Evolutionary conservation across 2,797 vertebrate genomes (phyloP).

Genomic region (Megalops cyprinoides): DNA sequence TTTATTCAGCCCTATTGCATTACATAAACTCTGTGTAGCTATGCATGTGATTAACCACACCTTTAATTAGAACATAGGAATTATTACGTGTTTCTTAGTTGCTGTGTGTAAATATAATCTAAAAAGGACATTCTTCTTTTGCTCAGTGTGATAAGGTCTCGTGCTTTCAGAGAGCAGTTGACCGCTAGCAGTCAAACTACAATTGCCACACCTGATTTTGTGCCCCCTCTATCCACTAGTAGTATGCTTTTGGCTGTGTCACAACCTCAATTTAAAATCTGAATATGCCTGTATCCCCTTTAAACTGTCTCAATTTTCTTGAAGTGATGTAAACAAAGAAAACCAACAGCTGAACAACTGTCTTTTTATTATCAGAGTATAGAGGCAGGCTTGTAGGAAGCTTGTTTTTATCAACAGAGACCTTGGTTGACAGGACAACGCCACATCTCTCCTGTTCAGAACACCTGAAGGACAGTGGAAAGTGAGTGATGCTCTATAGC

Average conservation of each 20-base stretch:
- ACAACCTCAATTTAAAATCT: too few species aligned
- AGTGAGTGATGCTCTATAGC: too few species aligned
- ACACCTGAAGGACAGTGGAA: too few species aligned
- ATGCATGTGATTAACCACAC: neutral
- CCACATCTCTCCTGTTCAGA: too few species aligned
- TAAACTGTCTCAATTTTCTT: too few species aligned
- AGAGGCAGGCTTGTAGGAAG: neutral
- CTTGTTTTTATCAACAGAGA: neutral
- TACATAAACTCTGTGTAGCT: neutral
- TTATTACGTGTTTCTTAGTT: neutral
- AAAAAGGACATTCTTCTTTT: slow-evolving; percentile 1
- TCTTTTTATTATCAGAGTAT: too few species aligned
- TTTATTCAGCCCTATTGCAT: neutral
- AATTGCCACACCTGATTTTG: slow-evolving; percentile 26
- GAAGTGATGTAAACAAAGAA: too few species aligned
- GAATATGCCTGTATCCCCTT: too few species aligned
- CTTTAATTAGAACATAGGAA: neutral
- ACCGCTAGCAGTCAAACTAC: slow-evolving; percentile 34
- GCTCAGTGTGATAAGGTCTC: slow-evolving; percentile 17
- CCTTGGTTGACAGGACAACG: neutral
- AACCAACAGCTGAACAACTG: too few species aligned
- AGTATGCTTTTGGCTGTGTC: neutral
- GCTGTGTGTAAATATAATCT: neutral
- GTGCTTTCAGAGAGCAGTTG: slow-evolving; percentile 6
- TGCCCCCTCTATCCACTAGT: too few species aligned